phyloP scores from a whole-genome alignment of 2,888 invertebrate genomes.

The Artemia sinica region DNA sequence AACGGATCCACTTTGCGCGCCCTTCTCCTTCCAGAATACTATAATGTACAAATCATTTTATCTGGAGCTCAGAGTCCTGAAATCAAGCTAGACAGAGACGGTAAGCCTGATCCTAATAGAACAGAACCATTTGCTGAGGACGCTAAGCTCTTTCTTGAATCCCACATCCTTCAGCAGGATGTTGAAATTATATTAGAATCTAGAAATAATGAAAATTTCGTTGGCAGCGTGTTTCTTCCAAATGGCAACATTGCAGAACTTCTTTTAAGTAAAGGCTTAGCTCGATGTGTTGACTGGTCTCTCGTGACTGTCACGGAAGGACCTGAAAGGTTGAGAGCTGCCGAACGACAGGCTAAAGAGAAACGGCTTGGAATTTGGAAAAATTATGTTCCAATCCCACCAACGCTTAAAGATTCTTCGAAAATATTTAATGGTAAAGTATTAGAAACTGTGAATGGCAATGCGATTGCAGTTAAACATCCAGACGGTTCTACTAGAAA shows the following conservation, averaged over 20 bases:
- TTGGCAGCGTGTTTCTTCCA: conserved; percentile 84
- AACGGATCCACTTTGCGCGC: conserved; percentile 90
- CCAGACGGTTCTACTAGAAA: conserved; percentile 63
- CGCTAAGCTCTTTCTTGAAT: conserved; percentile 82
- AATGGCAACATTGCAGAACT: conserved; percentile 78
- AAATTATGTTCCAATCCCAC: conserved; percentile 59
- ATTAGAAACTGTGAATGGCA: conserved; percentile 36
- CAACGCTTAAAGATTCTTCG: conserved; percentile 32
- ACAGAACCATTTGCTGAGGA: conserved; percentile 56
- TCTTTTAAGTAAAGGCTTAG: conserved; percentile 71
- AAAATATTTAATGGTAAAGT: background rate
- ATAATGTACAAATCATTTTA: conserved; percentile 82
- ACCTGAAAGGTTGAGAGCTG: conserved; percentile 60
- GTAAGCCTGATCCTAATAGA: conserved; percentile 36
- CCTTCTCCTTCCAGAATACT: conserved; percentile 71
- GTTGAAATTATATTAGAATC: conserved; percentile 77
- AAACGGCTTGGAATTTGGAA: conserved; percentile 73
- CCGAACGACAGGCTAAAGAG: conserved; percentile 74
- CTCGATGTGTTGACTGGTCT: conserved; percentile 82
- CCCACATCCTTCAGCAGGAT: conserved; percentile 71
- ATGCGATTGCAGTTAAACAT: conserved; percentile 69
- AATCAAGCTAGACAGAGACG: conserved; percentile 57
- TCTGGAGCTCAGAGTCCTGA: conserved; percentile 60
- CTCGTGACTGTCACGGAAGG: conserved; percentile 64
- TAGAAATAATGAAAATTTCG: conserved; percentile 75